A percentile compares a stretch with the other conserved stretches of the same genome.
Evolutionary conservation across 2,888 invertebrate genomes (phyloP).

Genomic region (Acronicta aceris): DNA sequence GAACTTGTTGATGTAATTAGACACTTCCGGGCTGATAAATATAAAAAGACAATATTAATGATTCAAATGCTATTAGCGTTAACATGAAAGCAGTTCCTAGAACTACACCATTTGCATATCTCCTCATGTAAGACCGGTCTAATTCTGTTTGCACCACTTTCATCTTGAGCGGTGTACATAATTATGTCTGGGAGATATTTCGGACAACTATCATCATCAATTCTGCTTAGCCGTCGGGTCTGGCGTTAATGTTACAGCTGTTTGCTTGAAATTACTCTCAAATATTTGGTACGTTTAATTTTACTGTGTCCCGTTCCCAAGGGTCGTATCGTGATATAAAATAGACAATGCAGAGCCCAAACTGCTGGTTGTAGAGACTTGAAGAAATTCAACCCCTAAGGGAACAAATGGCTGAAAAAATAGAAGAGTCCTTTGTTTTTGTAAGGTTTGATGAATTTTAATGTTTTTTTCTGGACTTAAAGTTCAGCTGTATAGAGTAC

Average conservation of each 20-base stretch:
- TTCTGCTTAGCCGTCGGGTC: constrained; percentile 20
- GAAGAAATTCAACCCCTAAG: too few relatives aligned
- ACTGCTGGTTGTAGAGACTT: too few relatives aligned
- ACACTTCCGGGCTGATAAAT: constrained; percentile 14
- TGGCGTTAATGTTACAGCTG: constrained; percentile 24
- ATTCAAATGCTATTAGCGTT: constrained; percentile 21
- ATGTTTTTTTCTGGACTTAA: too few relatives aligned
- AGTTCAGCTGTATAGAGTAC: too few relatives aligned
- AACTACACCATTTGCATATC: constrained; percentile 26
- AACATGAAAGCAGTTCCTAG: constrained; percentile 43
- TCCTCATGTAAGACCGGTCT: constrained; percentile 23
- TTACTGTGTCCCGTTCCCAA: constrained; percentile 9
- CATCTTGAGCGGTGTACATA: constrained; percentile 24
- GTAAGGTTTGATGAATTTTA: too few relatives aligned
- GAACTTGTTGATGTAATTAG: constrained; percentile 13
- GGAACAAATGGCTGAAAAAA: too few relatives aligned
- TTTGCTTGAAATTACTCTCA: constrained; percentile 16
- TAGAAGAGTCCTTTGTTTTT: too few relatives aligned
- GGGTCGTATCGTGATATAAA: too few relatives aligned
- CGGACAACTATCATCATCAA: constrained; percentile 37
- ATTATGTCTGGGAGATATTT: constrained; percentile 20
- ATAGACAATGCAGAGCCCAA: too few relatives aligned
- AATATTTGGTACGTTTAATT: constrained; percentile 23
- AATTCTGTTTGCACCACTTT: constrained; percentile 47
- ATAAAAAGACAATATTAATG: constrained; percentile 29